Evolutionary conservation across 2,888 invertebrate species (phyloP).

Genomic region (Tenthredo notha): DNA sequence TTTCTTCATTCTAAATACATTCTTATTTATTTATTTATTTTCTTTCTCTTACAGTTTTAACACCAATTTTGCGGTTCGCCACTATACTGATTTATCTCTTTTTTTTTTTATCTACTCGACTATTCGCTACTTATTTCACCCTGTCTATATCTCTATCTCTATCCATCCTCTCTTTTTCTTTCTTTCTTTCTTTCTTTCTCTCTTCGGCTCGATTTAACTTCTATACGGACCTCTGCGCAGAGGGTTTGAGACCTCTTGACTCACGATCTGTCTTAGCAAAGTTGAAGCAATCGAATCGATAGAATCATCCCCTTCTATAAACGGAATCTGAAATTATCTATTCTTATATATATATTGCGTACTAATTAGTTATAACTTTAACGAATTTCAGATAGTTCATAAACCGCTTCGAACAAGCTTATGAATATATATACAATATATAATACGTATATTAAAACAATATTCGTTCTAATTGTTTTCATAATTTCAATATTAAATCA

Average conservation of each 20-base stretch:
- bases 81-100: neutral
- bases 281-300: conserved; percentile 28
- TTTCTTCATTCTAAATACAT: conserved; percentile 4
- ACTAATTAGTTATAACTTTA: neutral
- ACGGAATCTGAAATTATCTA: neutral
- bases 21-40: neutral
- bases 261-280: conserved; percentile 10
- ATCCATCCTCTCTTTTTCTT: neutral
- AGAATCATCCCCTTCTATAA: neutral
- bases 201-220: neutral
- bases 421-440: neutral
- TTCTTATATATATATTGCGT: neutral
- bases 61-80: neutral
- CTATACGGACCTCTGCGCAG: neutral
- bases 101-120: neutral
- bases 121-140: neutral
- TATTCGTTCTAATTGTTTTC: no score
- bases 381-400: neutral
- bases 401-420: neutral
- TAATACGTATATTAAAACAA: neutral
- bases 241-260: neutral
- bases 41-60: neutral
- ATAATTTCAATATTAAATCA: no score
- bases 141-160: neutral
- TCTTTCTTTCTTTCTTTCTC: neutral